Conservation (phyloP, 2,888 invertebrate species). For the Miltochrista miniata region DNA sequence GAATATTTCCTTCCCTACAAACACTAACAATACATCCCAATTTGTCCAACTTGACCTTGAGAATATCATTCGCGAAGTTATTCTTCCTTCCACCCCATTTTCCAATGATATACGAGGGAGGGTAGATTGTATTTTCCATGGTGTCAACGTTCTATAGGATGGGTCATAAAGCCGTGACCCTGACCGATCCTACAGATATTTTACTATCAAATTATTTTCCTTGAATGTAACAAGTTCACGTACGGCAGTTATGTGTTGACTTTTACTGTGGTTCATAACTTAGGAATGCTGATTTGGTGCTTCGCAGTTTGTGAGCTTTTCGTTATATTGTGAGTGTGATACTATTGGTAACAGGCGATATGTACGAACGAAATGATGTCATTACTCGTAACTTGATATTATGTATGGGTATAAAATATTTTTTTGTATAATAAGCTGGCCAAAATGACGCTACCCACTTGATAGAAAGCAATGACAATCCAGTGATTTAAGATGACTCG, state of each 20-base stretch:
- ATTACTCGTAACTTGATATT: too few species aligned
- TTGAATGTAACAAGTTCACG: constrained; percentile 13
- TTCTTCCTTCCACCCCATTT: constrained; percentile 13
- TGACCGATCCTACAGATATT: constrained; percentile 3
- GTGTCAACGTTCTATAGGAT: not conserved
- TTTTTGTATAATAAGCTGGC: too few species aligned
- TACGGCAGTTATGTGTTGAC: constrained; percentile 3
- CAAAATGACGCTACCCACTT: too few species aligned
- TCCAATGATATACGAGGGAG: constrained; percentile 10
- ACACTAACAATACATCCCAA: not conserved
- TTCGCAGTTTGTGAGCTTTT: constrained; percentile 1
- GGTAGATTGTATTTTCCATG: constrained; percentile 8
- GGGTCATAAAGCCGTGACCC: constrained; percentile 1
- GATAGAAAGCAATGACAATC: too few species aligned
- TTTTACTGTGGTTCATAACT: constrained; percentile 12
- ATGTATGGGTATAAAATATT: too few species aligned
- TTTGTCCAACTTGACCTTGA: constrained; percentile 1
- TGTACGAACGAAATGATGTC: not conserved
- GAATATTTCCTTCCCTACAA: not conserved
- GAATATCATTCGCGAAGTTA: not conserved
- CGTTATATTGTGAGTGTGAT: not conserved
- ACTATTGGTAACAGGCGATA: not conserved
- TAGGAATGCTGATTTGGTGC: constrained; percentile 7
- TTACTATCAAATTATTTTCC: constrained; percentile 6
- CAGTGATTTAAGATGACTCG: too few species aligned